phyloP scores from a whole-genome alignment of 2,888 invertebrate genomes.

The Cybosia mesomella region DNA sequence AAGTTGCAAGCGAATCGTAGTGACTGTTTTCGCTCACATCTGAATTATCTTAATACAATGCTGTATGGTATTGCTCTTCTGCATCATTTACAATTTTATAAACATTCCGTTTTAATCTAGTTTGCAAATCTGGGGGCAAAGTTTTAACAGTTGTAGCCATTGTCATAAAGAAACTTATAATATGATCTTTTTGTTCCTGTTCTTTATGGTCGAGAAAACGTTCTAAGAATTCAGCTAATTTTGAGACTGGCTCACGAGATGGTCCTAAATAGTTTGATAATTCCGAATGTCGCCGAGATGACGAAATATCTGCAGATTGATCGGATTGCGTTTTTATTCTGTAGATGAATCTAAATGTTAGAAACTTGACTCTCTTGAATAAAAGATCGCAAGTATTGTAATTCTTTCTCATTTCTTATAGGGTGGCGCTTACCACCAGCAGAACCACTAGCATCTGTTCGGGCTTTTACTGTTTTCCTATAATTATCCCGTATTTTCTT shows the following conservation, averaged over 20 bases:
- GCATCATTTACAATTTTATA: conserved; percentile 15
- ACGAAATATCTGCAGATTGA: not conserved
- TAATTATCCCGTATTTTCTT: conserved; percentile 11
- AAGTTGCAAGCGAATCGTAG: too few relatives aligned
- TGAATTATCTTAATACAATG: too few relatives aligned
- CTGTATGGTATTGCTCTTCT: not conserved
- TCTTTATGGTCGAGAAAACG: not conserved
- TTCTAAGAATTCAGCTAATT: not conserved
- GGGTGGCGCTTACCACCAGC: conserved; percentile 4
- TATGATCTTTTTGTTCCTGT: not conserved
- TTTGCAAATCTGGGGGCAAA: conserved; percentile 3
- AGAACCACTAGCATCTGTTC: conserved; percentile 9
- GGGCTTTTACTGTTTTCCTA: conserved; percentile 9
- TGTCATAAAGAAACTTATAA: conserved; percentile 12
- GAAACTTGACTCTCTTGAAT: conserved; percentile 5
- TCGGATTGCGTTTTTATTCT: conserved; percentile 5
- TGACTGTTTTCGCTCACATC: too few relatives aligned
- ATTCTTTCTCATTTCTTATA: conserved; percentile 11
- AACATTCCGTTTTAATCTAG: conserved; percentile 10
- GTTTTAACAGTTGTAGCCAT: too few relatives aligned
- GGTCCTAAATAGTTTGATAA: not conserved
- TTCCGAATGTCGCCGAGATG: conserved; percentile 3
- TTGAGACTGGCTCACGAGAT: not conserved
- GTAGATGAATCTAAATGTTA: conserved; percentile 17
- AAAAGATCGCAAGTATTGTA: not conserved